Conservation (phyloP, 2,797 vertebrate species). For the Myiotriccus ornatus region DNA sequence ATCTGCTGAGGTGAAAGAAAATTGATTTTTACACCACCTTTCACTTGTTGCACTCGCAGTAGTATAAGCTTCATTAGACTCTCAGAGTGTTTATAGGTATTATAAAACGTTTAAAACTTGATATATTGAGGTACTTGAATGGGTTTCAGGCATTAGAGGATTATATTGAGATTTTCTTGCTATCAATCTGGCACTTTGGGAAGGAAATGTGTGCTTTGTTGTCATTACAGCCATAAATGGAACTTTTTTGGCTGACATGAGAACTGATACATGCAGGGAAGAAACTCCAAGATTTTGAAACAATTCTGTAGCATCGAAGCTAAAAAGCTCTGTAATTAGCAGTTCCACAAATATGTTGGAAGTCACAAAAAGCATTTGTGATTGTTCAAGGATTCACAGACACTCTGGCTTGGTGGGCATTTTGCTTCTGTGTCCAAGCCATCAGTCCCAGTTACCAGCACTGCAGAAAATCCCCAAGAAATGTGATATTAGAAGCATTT, state of each 20-base stretch:
- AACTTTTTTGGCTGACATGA: conserved; percentile 18
- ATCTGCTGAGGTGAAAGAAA: conserved; percentile 63
- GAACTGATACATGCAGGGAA: neutral
- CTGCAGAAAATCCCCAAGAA: neutral
- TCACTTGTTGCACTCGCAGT: conserved; percentile 60
- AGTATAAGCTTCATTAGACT: conserved; percentile 70
- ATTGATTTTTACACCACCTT: conserved; percentile 72
- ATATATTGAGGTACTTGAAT: conserved; percentile 69
- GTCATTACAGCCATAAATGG: conserved; percentile 35
- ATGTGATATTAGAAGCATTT: neutral
- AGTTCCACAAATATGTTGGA: neutral
- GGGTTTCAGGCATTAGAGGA: conserved; percentile 69
- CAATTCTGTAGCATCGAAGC: neutral
- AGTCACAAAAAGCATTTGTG: neutral
- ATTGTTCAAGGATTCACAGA: neutral
- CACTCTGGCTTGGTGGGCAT: rapidly evolving
- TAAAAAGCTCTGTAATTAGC: neutral
- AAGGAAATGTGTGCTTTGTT: conserved; percentile 60
- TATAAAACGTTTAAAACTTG: conserved; percentile 75
- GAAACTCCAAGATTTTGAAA: neutral
- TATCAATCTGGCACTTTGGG: conserved; percentile 63
- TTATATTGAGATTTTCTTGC: conserved; percentile 69
- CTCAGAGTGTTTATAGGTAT: conserved; percentile 70
- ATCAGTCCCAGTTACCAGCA: neutral
- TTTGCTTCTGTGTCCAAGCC: neutral